A percentile compares a stretch with the other conserved stretches of the same genome.
Evolutionary conservation across 2,888 invertebrate species (phyloP).

Genomic region (Lasioglossum leucozonium): DNA sequence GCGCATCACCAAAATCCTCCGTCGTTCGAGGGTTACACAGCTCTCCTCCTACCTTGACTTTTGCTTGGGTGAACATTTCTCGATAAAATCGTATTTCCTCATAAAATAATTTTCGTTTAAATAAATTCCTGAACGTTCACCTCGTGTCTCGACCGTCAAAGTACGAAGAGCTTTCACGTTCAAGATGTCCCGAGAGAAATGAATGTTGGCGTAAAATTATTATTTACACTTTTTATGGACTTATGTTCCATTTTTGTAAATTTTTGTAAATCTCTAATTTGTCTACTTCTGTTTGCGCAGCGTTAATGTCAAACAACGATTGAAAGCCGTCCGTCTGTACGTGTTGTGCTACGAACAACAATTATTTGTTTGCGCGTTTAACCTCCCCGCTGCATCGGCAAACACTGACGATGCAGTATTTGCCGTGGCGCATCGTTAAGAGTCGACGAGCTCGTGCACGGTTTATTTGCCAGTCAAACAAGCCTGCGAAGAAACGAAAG

Average conservation of each 20-base stretch:
- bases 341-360: neutral
- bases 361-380: neutral
- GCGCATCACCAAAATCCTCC: neutral
- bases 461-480: neutral
- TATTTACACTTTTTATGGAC: too few relatives aligned
- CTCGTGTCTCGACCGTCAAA: neutral
- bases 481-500: neutral
- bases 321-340: neutral
- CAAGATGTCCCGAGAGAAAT: conserved; percentile 44
- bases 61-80: too few relatives aligned
- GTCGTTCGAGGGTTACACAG: neutral
- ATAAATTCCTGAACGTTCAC: neutral
- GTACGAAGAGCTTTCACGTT: neutral
- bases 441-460: neutral
- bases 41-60: neutral
- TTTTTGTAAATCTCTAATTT: too few relatives aligned
- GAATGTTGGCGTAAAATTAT: too few relatives aligned
- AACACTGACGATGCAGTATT: conserved; percentile 8
- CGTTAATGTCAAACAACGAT: neutral
- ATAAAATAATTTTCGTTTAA: neutral
- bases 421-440: neutral
- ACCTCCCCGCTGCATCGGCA: neutral
- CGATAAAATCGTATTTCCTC: too few relatives aligned
- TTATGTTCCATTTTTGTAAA: too few relatives aligned
- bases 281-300: too few relatives aligned